Evolutionary conservation across 2,797 vertebrate species (phyloP).

Genomic region (Mycteria americana): DNA sequence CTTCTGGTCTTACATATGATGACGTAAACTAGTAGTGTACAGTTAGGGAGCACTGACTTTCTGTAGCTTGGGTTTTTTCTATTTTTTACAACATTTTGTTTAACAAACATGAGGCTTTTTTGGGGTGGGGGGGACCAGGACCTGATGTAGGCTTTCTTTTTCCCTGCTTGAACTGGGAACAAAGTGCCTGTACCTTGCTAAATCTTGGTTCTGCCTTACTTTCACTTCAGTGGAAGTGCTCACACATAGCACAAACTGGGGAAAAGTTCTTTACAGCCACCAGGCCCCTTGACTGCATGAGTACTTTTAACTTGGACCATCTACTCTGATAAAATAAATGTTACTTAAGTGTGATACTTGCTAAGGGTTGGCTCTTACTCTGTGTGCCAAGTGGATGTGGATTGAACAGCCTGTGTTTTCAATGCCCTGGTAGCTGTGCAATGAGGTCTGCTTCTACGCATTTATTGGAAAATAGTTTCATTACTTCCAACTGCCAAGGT

Average conservation of each 20-base stretch:
- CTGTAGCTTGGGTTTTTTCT: slow-evolving; percentile 56
- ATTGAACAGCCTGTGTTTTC: not conserved
- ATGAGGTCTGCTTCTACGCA: accelerated
- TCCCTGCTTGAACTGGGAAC: slow-evolving; percentile 73
- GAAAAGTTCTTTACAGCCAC: not conserved
- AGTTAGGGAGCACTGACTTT: slow-evolving; percentile 49
- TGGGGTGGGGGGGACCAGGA: slow-evolving; percentile 40
- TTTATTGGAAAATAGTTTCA: accelerated
- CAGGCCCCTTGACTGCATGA: slow-evolving; percentile 56
- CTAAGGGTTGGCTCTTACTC: not conserved
- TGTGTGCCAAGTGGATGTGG: accelerated
- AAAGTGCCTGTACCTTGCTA: slow-evolving; percentile 79
- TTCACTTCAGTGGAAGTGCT: slow-evolving; percentile 63
- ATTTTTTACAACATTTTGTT: slow-evolving; percentile 67
- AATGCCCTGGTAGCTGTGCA: accelerated
- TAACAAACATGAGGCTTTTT: slow-evolving; percentile 23
- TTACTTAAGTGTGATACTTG: slow-evolving; percentile 31
- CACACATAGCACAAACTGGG: slow-evolving; percentile 49
- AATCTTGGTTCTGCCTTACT: slow-evolving; percentile 70
- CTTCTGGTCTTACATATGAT: slow-evolving; percentile 57
- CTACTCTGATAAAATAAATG: slow-evolving; percentile 52
- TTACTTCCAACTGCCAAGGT: too few relatives aligned
- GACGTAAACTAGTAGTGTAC: slow-evolving; percentile 28
- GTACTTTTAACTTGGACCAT: slow-evolving; percentile 58
- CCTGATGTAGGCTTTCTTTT: slow-evolving; percentile 62